Conservation (phyloP, 2,888 invertebrate genomes). For the Zelleria hepariella region DNA sequence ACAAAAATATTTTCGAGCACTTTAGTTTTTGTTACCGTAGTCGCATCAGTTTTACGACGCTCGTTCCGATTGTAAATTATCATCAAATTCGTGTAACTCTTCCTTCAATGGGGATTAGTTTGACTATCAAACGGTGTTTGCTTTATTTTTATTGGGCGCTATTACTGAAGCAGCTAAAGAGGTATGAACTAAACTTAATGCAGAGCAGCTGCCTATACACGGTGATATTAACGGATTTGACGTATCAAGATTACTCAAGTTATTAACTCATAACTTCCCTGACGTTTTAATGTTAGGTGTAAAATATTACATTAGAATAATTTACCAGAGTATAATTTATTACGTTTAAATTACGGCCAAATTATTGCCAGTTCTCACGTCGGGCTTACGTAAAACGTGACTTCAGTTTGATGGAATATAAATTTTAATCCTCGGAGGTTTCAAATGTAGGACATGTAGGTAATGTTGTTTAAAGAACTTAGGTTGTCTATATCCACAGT, state of each 20-base stretch:
- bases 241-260: not conserved
- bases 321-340: too few relatives aligned
- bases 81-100: slow-evolving; percentile 40
- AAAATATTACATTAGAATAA: too few relatives aligned
- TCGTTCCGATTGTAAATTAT: slow-evolving; percentile 50
- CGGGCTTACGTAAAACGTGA: too few relatives aligned
- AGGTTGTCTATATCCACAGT: too few relatives aligned
- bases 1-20: slow-evolving; percentile 47
- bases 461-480: too few relatives aligned
- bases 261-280: not conserved
- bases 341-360: too few relatives aligned
- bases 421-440: too few relatives aligned
- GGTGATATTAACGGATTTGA: not conserved
- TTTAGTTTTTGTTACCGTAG: slow-evolving; percentile 18
- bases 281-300: too few relatives aligned
- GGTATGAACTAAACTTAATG: slow-evolving; percentile 4
- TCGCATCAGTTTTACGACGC: slow-evolving; percentile 35
- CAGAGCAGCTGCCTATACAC: slow-evolving; percentile 6
- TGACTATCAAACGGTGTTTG: slow-evolving; percentile 28
- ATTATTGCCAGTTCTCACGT: too few relatives aligned
- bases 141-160: slow-evolving; percentile 7
- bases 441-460: too few relatives aligned
- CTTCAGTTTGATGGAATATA: too few relatives aligned
- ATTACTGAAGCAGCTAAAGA: slow-evolving; percentile 3
- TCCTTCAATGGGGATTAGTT: slow-evolving; percentile 45